Evolutionary conservation across 2,797 vertebrate genomes (phyloP).

Genomic region (Epinephelus malabaricus): DNA sequence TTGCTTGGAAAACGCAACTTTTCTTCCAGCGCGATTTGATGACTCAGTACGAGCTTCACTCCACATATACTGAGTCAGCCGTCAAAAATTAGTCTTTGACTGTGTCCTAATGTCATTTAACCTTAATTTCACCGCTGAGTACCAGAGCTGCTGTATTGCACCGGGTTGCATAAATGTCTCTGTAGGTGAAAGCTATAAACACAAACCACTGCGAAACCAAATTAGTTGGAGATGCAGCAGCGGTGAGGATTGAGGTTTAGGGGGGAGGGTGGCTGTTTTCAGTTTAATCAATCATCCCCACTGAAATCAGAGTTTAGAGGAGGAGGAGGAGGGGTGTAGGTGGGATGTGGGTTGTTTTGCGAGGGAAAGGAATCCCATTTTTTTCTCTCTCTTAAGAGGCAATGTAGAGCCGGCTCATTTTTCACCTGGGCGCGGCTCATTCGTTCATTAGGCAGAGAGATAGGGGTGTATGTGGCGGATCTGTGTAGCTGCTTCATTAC

Average conservation of each 20-base stretch:
- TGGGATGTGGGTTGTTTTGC: conserved; percentile 29
- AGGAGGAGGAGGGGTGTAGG: not conserved
- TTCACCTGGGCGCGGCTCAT: conserved; percentile 67
- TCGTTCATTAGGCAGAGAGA: conserved; percentile 76
- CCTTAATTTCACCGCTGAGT: conserved; percentile 29
- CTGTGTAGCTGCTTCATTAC: conserved; percentile 72
- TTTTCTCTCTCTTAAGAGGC: conserved; percentile 48
- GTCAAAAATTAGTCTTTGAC: conserved; percentile 36
- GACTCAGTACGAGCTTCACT: conserved; percentile 4
- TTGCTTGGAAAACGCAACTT: not conserved
- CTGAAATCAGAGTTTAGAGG: conserved; percentile 51
- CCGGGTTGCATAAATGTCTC: conserved; percentile 34
- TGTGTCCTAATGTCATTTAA: conserved; percentile 22
- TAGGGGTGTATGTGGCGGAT: conserved; percentile 53
- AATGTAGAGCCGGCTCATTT: conserved; percentile 65
- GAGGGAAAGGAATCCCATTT: conserved; percentile 44
- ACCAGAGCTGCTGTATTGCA: conserved; percentile 27
- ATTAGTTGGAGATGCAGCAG: conserved; percentile 64
- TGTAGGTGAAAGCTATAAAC: conserved; percentile 51
- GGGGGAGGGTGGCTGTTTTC: conserved; percentile 21
- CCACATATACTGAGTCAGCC: conserved; percentile 40
- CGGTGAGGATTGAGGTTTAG: conserved; percentile 29
- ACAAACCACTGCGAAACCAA: conserved; percentile 45
- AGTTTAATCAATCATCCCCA: conserved; percentile 75
- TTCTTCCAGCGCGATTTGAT: conserved; percentile 16